Conservation (phyloP, 1,140 invertebrate genomes). For the Elymnias hypermnestra region DNA sequence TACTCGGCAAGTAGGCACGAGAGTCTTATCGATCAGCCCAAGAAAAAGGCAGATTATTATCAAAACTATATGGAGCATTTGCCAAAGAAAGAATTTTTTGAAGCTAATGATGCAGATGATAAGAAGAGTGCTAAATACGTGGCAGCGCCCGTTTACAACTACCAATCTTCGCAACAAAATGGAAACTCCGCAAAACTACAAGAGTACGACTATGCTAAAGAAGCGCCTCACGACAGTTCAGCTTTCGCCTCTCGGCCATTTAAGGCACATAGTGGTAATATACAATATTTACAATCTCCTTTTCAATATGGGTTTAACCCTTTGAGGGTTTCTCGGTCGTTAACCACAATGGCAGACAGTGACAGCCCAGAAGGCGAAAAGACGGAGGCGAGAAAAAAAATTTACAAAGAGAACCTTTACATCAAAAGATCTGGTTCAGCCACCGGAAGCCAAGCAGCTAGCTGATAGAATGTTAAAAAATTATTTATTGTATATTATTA, state of each 20-base stretch:
- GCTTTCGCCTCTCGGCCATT: conserved; percentile 41
- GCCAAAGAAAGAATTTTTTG: conserved; percentile 38
- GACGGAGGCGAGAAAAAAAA: conserved; percentile 57
- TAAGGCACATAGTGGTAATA: conserved; percentile 41
- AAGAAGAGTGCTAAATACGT: conserved; percentile 42
- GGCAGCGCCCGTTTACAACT: conserved; percentile 24
- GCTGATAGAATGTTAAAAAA: conserved; percentile 41
- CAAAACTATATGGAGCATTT: conserved; percentile 48
- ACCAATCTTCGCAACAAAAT: conserved; percentile 25
- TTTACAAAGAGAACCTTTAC: conserved; percentile 69
- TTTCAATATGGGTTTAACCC: conserved; percentile 72
- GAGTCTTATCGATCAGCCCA: conserved; percentile 40
- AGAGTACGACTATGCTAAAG: conserved; percentile 43
- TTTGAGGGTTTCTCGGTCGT: conserved; percentile 45
- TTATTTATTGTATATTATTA: conserved; percentile 18
- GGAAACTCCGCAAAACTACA: conserved; percentile 36
- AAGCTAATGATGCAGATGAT: conserved; percentile 38
- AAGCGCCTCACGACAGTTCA: conserved; percentile 38
- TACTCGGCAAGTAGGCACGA: conserved; percentile 50
- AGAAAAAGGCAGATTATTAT: conserved; percentile 54
- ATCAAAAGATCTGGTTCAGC: conserved; percentile 58
- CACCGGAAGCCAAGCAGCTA: conserved; percentile 32
- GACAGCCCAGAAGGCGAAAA: conserved; percentile 54
- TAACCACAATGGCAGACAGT: conserved; percentile 57
- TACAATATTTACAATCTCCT: conserved; percentile 61